These are phyloP conservation scores for Rhinogobius similis DNA, from an alignment of 2,113 vertebrate species.

Conservation along the genomic window DNA sequence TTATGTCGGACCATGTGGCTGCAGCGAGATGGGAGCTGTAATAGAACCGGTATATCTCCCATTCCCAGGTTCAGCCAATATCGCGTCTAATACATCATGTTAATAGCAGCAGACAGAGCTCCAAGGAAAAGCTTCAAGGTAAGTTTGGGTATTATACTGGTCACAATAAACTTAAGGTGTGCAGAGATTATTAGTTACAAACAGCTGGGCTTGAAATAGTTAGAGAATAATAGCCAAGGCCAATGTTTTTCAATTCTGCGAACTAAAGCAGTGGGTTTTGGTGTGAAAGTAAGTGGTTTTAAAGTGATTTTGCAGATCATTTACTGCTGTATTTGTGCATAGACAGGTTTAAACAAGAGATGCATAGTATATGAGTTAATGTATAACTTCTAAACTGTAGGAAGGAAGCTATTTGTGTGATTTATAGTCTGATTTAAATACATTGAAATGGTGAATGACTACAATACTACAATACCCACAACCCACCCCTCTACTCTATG, in stretches of 20 bases:
- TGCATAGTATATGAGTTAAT: no score
- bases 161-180: not conserved
- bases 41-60: slow-evolving; percentile 1
- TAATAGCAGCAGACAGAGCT: not conserved
- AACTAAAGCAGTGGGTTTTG: not conserved
- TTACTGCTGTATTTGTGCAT: not conserved
- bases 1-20: slow-evolving; percentile 38
- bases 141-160: slow-evolving; percentile 6
- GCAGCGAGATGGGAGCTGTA: not conserved
- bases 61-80: not conserved
- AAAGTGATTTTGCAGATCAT: not conserved
- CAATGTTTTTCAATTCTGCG: not conserved
- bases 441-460: no score
- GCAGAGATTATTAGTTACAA: not conserved
- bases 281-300: no score
- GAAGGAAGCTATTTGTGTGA: no score
- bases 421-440: no score
- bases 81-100: not conserved
- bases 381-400: no score
- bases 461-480: no score
- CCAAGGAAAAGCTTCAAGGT: slow-evolving; percentile 6
- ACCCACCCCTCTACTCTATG: no score
- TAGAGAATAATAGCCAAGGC: not conserved
- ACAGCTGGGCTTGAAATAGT: not conserved
- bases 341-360: no score